Evolutionary conservation across 2,888 invertebrate species (phyloP).

Genomic region (Linnaemya tessellans): DNA sequence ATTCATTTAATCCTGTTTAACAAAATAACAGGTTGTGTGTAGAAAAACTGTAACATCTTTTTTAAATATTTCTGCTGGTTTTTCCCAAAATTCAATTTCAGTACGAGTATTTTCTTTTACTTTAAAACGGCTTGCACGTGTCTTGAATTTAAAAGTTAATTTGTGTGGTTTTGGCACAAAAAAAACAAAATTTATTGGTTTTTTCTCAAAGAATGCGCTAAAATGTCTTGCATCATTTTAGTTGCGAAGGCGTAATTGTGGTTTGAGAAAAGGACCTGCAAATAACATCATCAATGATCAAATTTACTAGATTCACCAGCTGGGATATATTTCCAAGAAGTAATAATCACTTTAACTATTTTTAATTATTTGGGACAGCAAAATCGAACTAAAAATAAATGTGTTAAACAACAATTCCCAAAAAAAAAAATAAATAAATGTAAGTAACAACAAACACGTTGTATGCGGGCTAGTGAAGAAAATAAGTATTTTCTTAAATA

Average conservation of each 20-base stretch:
- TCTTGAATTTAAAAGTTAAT: conserved; percentile 31
- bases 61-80: not conserved
- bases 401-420: too few species aligned
- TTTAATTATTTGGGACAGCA: too few species aligned
- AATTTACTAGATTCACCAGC: too few species aligned
- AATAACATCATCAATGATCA: not conserved
- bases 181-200: not conserved
- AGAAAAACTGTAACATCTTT: conserved; percentile 1
- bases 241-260: not conserved
- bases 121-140: conserved; percentile 29
- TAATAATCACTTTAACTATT: too few species aligned
- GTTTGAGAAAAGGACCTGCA: not conserved
- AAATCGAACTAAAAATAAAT: too few species aligned
- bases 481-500: too few species aligned
- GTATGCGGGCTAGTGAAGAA: too few species aligned
- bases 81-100: not conserved
- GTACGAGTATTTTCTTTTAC: not conserved
- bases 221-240: not conserved
- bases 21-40: conserved; percentile 30
- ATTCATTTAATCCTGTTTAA: conserved; percentile 1
- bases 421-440: too few species aligned
- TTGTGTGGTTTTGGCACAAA: conserved; percentile 24
- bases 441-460: too few species aligned
- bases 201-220: not conserved
- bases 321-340: too few species aligned